Evolutionary conservation across 1,140 invertebrate species (phyloP), one percentile per base, ranked within the genome.

Genomic region (Bombus confusus): DNA sequence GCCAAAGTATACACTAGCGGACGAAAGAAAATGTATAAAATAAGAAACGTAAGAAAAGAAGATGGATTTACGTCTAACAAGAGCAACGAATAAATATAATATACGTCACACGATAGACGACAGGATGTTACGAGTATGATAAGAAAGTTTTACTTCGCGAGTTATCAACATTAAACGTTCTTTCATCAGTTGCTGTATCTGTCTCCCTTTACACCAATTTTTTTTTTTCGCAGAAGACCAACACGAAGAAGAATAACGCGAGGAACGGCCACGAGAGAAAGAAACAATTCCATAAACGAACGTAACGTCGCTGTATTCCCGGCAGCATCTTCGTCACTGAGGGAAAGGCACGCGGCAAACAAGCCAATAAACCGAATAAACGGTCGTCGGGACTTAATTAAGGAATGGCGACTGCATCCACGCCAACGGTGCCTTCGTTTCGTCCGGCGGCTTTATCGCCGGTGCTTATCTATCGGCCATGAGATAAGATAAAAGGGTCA

Each of bases 401-500:
- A 95, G 93, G 93, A 93, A 92, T 94, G 93, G 93, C 90, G 87
- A 82, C 82, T 92, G 91, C 91, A 89, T 91, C 90, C 80, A 86
- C 88, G 83, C 87, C 87, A 90, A 93, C 92, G 86, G 84, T 90
- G 91, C 91, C 90, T 92, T 93, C 91, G 92, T 94, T 93, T 92
- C 86, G 80, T 57, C 69, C 80, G 41, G 87, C 78, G 76, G 75
- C 86, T 91, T 90, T 91, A 90, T 88, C 87, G 86, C 77, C 82
- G 81, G 64, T 47, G 72, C 75, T 89, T 91, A 95, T 95, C 94
- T 94, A 93, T 94, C 90, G 91, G 85, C 88, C 86, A 86, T 86
- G 79, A 89, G 93, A 95, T 95, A 94, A 94, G 94, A 95, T 94
- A 94, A 93, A 85, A 84, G 62, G 91, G 92, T 90, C 88, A 80